phyloP scores from a whole-genome alignment of 2,888 invertebrate species.

The Drosophila cognata region DNA sequence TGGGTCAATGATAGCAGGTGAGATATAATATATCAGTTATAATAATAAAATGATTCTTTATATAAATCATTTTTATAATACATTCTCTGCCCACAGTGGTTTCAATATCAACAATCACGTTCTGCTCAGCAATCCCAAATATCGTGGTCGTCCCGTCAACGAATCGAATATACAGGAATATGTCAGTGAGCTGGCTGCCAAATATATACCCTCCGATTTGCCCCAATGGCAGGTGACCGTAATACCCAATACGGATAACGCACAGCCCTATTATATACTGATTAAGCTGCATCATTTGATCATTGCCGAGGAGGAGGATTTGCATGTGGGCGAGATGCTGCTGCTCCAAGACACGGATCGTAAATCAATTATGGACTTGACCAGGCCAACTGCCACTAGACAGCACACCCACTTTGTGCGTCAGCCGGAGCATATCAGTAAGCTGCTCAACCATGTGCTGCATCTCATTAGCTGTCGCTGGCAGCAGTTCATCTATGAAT shows the following conservation, averaged over 20 bases:
- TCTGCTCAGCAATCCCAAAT: conserved; percentile 87
- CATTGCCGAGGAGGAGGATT: conserved; percentile 89
- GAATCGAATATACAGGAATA: conserved; percentile 92
- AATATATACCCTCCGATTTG: conserved; percentile 89
- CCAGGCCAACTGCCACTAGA: conserved; percentile 22
- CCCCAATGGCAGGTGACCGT: conserved; percentile 94
- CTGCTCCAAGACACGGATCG: conserved; percentile 86
- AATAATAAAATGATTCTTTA: not conserved
- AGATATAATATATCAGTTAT: not conserved
- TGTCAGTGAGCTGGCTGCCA: conserved; percentile 91
- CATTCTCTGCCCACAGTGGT: conserved; percentile 57
- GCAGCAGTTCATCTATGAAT: conserved; percentile 92
- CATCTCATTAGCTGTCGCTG: conserved; percentile 90
- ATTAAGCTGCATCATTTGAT: conserved; percentile 91
- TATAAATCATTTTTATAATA: not conserved
- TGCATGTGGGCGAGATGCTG: conserved; percentile 91
- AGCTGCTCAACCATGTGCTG: conserved; percentile 88
- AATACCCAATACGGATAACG: conserved; percentile 86
- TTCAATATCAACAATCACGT: conserved; percentile 89
- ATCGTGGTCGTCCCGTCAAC: conserved; percentile 89
- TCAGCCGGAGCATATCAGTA: conserved; percentile 88
- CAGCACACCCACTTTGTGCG: conserved; percentile 87
- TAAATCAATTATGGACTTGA: conserved; percentile 51
- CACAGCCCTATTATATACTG: conserved; percentile 88
- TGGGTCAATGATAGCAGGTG: conserved; percentile 87